These are phyloP conservation scores for Aythya baeri DNA, from an alignment of 2,113 vertebrate genomes.

Conservation along the genomic window DNA sequence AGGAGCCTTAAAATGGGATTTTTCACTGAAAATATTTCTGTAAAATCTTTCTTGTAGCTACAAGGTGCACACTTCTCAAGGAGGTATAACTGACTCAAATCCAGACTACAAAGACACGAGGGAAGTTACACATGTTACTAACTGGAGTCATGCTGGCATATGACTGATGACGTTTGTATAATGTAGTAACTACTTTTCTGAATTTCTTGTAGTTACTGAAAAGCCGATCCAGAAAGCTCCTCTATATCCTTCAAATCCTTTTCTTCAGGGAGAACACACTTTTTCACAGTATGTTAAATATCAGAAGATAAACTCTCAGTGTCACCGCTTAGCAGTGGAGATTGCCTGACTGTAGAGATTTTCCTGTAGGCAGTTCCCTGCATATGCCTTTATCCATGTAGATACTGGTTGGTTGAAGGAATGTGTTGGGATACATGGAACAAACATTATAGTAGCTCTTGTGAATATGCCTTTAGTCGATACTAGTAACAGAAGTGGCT, in stretches of 20 bases:
- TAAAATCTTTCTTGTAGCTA: not conserved
- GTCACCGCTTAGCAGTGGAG: not conserved
- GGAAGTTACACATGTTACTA: not conserved
- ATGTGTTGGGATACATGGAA: not conserved
- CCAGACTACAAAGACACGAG: not conserved
- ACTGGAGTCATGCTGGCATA: not conserved
- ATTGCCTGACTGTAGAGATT: not conserved
- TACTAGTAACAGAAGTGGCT: accelerated
- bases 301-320: not conserved
- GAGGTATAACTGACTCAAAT: not conserved
- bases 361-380: not conserved
- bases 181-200: not conserved
- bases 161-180: not conserved
- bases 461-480: not conserved
- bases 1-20: not conserved
- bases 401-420: not conserved
- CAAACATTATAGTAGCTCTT: not conserved
- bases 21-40: not conserved
- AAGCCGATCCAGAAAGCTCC: not conserved
- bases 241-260: not conserved
- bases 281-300: not conserved
- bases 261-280: not conserved
- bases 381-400: accelerated
- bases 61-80: not conserved
- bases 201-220: not conserved